phyloP scores from a whole-genome alignment of 2,888 invertebrate species.

The Cantharis rufa region DNA sequence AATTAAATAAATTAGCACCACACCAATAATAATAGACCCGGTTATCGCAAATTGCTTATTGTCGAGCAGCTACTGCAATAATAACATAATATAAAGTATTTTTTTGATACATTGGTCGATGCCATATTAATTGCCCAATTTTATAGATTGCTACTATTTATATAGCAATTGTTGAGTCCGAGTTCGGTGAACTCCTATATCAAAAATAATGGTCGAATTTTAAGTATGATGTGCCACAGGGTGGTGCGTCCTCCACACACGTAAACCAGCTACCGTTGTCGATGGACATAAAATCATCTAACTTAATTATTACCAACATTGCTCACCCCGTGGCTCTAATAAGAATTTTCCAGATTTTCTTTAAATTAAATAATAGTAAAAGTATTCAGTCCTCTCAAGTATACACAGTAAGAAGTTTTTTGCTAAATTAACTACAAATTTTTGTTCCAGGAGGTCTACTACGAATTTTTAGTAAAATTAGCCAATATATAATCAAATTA shows the following conservation, averaged over 20 bases:
- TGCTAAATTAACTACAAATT: no score
- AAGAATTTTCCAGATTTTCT: neutral
- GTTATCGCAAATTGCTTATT: neutral
- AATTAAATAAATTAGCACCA: neutral
- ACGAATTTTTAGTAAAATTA: no score
- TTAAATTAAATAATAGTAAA: neutral
- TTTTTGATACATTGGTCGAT: constrained; percentile 22
- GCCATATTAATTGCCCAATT: constrained; percentile 29
- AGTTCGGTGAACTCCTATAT: constrained; percentile 21
- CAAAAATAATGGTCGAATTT: constrained; percentile 15
- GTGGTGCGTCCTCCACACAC: neutral
- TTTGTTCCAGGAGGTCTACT: no score
- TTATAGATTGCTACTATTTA: constrained; percentile 18
- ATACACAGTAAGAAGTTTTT: no score
- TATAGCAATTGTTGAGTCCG: constrained; percentile 13
- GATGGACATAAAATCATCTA: neutral
- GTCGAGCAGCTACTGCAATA: neutral
- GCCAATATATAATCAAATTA: no score
- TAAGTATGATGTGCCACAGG: neutral
- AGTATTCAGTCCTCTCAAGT: neutral
- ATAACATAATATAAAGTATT: neutral
- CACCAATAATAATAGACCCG: neutral
- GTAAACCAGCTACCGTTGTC: neutral
- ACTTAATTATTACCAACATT: neutral
- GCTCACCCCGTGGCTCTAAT: no score